Evolutionary conservation across 2,113 vertebrate species (phyloP).

Genomic region (Catharus fuscescens): DNA sequence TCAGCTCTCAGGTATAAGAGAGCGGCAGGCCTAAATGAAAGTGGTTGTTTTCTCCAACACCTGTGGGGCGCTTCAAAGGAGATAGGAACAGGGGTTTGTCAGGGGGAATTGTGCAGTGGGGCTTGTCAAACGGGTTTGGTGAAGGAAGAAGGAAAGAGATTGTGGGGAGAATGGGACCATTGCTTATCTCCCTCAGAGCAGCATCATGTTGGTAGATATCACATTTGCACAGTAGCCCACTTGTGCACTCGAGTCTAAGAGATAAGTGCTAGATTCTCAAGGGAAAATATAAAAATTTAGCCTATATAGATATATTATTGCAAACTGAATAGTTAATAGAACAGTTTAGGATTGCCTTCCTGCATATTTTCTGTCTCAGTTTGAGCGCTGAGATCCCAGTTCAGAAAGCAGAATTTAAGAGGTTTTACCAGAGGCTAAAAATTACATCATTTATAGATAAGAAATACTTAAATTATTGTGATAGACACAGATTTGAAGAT

Average conservation of each 20-base stretch:
- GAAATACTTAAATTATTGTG: neutral
- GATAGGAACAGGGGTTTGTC: neutral
- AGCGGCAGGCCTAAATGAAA: neutral
- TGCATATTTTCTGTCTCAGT: neutral
- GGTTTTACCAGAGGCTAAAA: neutral
- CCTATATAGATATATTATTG: neutral
- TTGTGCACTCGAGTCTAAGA: accelerated
- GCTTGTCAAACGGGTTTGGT: neutral
- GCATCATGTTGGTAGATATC: neutral
- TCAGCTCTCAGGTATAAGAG: neutral
- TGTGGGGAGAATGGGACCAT: accelerated
- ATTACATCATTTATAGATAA: neutral
- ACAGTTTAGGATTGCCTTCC: neutral
- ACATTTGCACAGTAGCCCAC: neutral
- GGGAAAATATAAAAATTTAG: neutral
- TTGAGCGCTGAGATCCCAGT: neutral
- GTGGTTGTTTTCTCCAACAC: neutral
- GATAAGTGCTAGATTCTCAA: neutral
- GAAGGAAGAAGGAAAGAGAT: neutral
- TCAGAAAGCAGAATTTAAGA: neutral
- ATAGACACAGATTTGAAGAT: neutral
- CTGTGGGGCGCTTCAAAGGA: neutral
- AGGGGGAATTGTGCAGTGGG: neutral
- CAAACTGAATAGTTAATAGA: neutral
- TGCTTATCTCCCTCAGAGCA: neutral